Conservation (phyloP, 2,797 vertebrate species). For the Anniella stebbinsi region DNA sequence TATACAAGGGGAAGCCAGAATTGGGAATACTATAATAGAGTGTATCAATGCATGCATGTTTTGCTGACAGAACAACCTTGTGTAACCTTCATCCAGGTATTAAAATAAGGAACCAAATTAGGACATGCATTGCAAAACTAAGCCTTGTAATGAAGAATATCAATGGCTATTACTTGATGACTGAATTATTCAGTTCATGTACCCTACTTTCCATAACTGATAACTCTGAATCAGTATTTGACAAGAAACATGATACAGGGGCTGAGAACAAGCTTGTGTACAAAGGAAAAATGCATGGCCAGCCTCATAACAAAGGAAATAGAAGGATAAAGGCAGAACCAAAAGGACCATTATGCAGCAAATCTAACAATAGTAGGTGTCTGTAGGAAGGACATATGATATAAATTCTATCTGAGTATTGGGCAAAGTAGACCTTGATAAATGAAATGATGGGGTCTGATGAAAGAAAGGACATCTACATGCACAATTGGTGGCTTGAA, state of each 20-base stretch:
- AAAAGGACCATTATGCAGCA: not conserved
- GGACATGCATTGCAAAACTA: not conserved
- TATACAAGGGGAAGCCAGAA: not conserved
- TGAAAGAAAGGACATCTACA: not conserved
- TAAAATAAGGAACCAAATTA: conserved; percentile 12
- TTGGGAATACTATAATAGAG: not conserved
- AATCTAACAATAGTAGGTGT: not conserved
- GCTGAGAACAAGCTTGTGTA: not conserved
- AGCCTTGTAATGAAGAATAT: not conserved
- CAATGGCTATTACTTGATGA: not conserved
- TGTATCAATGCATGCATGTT: not conserved
- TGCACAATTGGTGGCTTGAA: not conserved
- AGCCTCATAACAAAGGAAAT: not conserved
- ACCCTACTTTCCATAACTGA: not conserved
- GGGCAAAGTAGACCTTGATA: not conserved
- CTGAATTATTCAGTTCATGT: conserved; percentile 18
- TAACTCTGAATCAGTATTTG: conserved; percentile 1
- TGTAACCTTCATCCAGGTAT: not conserved
- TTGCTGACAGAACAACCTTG: not conserved
- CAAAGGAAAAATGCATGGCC: not conserved
- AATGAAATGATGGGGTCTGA: not conserved
- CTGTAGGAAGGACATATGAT: not conserved
- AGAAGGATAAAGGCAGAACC: not conserved
- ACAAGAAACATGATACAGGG: conserved; percentile 9
- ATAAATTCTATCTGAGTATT: not conserved